Percentiles rank a stretch among this genome's conserved stretches.
phyloP scores from a whole-genome alignment of 1,140 invertebrate genomes.

The Bombus waltoni region DNA sequence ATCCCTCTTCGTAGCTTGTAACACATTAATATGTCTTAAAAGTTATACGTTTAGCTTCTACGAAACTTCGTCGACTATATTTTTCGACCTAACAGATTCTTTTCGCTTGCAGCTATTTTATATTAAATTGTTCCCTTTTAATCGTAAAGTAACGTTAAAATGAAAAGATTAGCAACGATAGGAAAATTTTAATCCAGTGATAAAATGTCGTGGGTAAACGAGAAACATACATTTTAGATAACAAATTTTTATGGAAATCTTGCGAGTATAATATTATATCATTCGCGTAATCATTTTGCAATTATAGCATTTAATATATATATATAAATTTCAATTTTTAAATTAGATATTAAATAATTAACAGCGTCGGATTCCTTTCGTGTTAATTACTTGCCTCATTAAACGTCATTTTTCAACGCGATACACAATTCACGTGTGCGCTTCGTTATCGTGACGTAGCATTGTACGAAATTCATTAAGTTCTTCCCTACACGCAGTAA shows the following conservation, averaged over 20 bases:
- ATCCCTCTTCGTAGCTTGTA: too few relatives aligned
- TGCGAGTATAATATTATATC: not conserved
- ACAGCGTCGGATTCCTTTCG: not conserved
- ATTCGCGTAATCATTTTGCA: too few relatives aligned
- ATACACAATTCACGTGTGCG: conserved; percentile 6
- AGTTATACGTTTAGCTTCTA: too few relatives aligned
- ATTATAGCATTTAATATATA: too few relatives aligned
- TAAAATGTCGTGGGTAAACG: not conserved
- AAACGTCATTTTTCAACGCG: conserved; percentile 23
- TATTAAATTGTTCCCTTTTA: too few relatives aligned
- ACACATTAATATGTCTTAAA: too few relatives aligned
- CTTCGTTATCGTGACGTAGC: conserved; percentile 33
- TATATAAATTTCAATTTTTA: not conserved
- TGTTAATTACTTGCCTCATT: conserved; percentile 38
- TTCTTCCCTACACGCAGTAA: conserved; percentile 39
- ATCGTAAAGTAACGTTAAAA: too few relatives aligned
- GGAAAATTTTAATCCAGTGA: not conserved
- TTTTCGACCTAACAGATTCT: too few relatives aligned
- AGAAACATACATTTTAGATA: not conserved
- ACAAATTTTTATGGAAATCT: not conserved
- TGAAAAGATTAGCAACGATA: too few relatives aligned
- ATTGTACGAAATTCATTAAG: conserved; percentile 51
- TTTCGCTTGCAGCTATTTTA: too few relatives aligned
- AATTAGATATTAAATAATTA: not conserved
- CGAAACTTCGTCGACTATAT: too few relatives aligned